A percentile compares a stretch with the other conserved stretches of the same genome.
These are phyloP conservation scores for Ovis aries DNA, from an alignment of 2,113 vertebrate genomes.

Conservation along the genomic window ARS-UI_Ramb_v3.0 NC_056070.1:51940501-51941000, in stretches of 20 bases:
- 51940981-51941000: not conserved
- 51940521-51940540: accelerated
- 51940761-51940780: not conserved
- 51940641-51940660: accelerated
- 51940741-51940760: not conserved
- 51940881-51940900: not conserved
- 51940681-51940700: not conserved
- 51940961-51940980: too few relatives aligned
- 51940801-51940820: not conserved
- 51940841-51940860: not conserved
- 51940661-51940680: accelerated
- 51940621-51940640: too few relatives aligned
- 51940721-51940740: not conserved
- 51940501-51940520: not conserved
- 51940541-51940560: not conserved
- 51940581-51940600: not conserved
- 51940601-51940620: not conserved
- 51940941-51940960: not conserved
- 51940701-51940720: not conserved
- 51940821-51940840: too few relatives aligned
- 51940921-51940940: too few relatives aligned
- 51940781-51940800: not conserved
- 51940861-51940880: not conserved
- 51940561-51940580: not conserved
- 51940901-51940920: not conserved